Evolutionary conservation across 1,140 invertebrate species (phyloP), one percentile per base, ranked within the genome.

Genomic region (Himalopsyche phryganea): DNA sequence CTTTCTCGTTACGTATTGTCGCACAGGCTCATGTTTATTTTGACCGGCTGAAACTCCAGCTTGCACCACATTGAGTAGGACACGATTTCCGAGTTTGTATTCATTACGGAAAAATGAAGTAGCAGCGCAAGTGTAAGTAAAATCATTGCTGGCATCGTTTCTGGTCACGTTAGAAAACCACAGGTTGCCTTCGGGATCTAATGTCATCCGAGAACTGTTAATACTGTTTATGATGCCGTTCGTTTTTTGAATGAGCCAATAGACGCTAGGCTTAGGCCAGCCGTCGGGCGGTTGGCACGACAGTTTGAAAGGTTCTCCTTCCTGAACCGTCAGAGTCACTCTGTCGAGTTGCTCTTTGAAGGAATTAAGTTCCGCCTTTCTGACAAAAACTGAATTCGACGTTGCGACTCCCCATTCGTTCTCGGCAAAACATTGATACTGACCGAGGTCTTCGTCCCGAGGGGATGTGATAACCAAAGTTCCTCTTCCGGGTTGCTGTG

Each of bases 361-460:
- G 0, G 89, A 89, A 72, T 94, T 94, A 52, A 96, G 76, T 72
- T 96, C 93, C 3, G 95, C 92, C 75, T 96, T 94, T n/a, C 94
- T 80, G 10, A 98, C 89, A 68, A 94, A 94, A 7, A 98, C 93
- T 0, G 92, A 92, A 73, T 97, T 96, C 0, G 93, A 95, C 0
- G 93, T 93, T 10, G 94, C 93, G 2, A 83, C 90, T 41, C 97
- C 97, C 82, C 93, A 94, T 66, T 92, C 88, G 70, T 99, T 99
- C 66, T 86, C 83, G 0, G 96, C 96, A 73, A 96, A 94, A 77
- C 97, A 99, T 71, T 98, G 96, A 75, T 98, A 99, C 65, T 97
- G 90, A 23, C 95, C 94, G 20, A 96, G 80, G 76, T 98, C 96
- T 69, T 96, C 94, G 66, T 96, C 89, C 50, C 87, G 80, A 0